Evolutionary conservation across 2,113 vertebrate species (phyloP).

Genomic region (Talpa occidentalis): DNA sequence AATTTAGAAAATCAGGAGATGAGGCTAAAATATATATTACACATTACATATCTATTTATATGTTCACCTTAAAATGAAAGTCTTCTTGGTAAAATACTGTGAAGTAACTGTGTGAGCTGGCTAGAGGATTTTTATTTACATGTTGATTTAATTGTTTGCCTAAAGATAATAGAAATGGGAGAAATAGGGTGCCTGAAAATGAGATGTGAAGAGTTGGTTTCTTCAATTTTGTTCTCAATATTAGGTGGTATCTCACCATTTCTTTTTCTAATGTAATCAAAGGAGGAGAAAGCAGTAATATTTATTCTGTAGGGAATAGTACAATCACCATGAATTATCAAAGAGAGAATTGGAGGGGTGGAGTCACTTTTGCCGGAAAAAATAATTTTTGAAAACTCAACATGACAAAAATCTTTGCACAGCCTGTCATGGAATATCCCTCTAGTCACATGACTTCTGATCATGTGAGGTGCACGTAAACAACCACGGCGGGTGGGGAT

Average conservation of each 20-base stretch:
- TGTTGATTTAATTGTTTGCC: neutral
- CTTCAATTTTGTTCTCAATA: neutral
- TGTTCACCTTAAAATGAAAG: neutral
- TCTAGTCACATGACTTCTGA: neutral
- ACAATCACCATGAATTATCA: neutral
- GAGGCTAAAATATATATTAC: conserved; percentile 14
- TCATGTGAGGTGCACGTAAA: too few relatives aligned
- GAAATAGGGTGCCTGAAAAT: neutral
- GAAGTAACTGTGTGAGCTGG: neutral
- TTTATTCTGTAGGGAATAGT: neutral
- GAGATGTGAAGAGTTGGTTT: neutral
- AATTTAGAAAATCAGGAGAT: conserved; percentile 34
- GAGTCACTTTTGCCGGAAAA: neutral
- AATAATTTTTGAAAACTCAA: neutral
- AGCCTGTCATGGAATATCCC: neutral
- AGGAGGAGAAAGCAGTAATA: neutral
- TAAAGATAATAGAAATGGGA: neutral
- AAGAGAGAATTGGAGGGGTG: neutral
- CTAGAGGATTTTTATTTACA: neutral
- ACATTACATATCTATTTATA: neutral
- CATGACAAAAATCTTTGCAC: neutral
- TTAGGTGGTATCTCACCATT: neutral
- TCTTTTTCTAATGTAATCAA: neutral
- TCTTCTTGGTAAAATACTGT: conserved; percentile 10
- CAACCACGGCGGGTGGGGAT: too few relatives aligned